phyloP scores from a whole-genome alignment of 1,140 invertebrate species.

The Chelonus insularis region DNA sequence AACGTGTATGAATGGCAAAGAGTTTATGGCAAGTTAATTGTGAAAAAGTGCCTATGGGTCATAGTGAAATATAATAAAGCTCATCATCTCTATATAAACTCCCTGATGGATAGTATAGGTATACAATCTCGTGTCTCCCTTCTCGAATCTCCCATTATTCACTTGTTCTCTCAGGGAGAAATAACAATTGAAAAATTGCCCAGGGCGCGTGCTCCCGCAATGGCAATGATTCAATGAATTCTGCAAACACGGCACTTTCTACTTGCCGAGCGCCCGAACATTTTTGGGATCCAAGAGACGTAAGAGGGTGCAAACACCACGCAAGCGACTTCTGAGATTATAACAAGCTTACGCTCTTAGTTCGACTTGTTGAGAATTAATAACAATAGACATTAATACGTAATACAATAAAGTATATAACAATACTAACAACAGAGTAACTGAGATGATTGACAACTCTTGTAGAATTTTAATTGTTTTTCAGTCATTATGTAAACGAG shows the following conservation, averaged over 20 bases:
- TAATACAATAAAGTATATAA: neutral
- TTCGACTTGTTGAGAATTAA: slow-evolving; percentile 43
- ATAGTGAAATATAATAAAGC: no score
- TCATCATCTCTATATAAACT: no score
- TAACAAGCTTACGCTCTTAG: slow-evolving; percentile 54
- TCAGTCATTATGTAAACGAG: neutral
- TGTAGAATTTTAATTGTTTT: neutral
- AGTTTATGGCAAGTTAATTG: no score
- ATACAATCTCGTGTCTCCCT: slow-evolving; percentile 7
- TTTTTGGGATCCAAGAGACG: neutral
- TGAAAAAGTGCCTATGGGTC: no score
- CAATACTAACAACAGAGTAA: neutral
- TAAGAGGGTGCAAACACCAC: neutral
- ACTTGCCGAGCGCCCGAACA: slow-evolving; percentile 19
- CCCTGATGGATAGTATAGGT: neutral
- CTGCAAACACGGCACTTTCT: slow-evolving; percentile 50
- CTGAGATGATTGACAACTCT: neutral
- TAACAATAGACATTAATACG: slow-evolving; percentile 38
- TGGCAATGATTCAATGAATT: slow-evolving; percentile 55
- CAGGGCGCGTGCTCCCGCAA: slow-evolving; percentile 46
- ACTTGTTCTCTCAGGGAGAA: slow-evolving; percentile 33
- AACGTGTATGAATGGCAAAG: no score
- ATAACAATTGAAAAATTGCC: slow-evolving; percentile 45
- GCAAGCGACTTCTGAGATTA: slow-evolving; percentile 27
- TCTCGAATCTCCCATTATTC: slow-evolving; percentile 32